Evolutionary conservation across 2,888 invertebrate genomes (phyloP).

Genomic region (Auanema sp.): DNA sequence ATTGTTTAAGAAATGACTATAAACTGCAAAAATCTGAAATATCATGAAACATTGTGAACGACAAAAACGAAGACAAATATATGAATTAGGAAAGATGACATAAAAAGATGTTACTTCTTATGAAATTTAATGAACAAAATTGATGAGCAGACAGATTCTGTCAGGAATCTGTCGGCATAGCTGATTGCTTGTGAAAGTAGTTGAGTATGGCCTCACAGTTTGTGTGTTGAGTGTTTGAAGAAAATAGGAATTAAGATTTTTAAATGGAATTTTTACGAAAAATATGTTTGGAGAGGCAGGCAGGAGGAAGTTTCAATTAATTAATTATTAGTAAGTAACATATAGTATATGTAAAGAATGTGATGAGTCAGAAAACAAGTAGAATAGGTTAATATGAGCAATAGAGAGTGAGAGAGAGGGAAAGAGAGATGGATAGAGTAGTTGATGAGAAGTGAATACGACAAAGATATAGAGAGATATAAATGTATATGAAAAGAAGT

Average conservation of each 20-base stretch:
- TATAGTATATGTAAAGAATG: background rate
- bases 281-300: background rate
- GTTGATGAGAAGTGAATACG: background rate
- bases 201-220: background rate
- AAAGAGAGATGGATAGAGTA: background rate
- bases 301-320: background rate
- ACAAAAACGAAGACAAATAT: background rate
- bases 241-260: conserved; percentile 1
- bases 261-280: background rate
- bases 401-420: background rate
- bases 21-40: background rate
- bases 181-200: background rate
- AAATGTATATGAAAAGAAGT: no score
- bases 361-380: background rate
- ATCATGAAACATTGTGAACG: background rate
- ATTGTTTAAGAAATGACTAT: conserved; percentile 5
- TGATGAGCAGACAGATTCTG: no score
- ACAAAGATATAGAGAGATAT: no score
- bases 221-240: background rate
- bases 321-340: no score
- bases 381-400: background rate
- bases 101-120: no score
- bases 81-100: no score
- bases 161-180: background rate
- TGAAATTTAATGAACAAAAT: background rate